Percentiles rank a stretch among this genome's conserved stretches.
phyloP scores from a whole-genome alignment of 2,797 vertebrate genomes.

The Hephaestus fuliginosus region DNA sequence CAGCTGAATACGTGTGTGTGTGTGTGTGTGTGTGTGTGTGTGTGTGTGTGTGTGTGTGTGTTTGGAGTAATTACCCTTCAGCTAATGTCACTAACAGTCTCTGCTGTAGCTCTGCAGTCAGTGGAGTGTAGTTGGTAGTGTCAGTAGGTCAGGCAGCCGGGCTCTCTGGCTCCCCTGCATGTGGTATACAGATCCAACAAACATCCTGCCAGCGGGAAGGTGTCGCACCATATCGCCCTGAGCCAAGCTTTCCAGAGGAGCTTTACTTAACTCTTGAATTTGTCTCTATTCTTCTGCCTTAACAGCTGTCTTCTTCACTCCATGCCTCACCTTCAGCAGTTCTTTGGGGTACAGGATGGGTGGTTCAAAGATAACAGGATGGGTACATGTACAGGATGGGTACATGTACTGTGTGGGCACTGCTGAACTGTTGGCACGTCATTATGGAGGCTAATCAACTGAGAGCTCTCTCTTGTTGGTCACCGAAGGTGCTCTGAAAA shows the following conservation, averaged over 20 bases:
- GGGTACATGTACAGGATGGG: not conserved
- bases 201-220: not conserved
- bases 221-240: not conserved
- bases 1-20: not conserved
- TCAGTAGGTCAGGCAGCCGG: constrained; percentile 8
- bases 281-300: not conserved
- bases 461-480: too few species aligned
- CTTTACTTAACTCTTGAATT: not conserved
- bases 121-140: not conserved
- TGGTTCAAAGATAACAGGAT: not conserved
- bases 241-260: not conserved
- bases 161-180: constrained; percentile 3
- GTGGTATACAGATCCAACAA: not conserved
- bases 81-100: not conserved
- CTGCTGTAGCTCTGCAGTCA: not conserved
- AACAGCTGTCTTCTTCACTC: not conserved
- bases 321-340: not conserved
- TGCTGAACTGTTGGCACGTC: not conserved
- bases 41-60: not conserved
- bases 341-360: not conserved
- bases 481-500: not conserved
- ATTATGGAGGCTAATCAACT: not conserved
- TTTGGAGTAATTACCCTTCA: not conserved
- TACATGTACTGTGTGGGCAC: too few species aligned
- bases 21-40: not conserved